Base-by-base conservation (phyloP, 2,888 invertebrate genomes). In the Caenorhabditis auriculariae region DNA sequence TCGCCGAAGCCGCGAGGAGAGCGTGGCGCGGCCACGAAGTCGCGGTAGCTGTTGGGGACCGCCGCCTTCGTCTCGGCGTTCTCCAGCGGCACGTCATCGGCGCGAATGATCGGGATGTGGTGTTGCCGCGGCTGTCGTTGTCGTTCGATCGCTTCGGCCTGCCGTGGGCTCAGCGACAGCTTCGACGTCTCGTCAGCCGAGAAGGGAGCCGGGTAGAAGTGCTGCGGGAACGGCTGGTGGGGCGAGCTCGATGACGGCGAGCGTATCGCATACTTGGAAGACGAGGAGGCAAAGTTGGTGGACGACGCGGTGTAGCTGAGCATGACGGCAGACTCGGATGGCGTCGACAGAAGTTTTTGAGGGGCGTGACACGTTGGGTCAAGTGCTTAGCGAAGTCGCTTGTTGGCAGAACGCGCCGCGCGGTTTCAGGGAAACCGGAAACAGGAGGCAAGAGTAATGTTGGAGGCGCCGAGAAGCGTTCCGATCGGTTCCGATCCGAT, bases 141-240 rank as follows among this genome's bases (percentile, higher is more conserved):
- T 60, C 73, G 62, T 55, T 69, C 63, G 59, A 73, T 42, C 35
- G 70, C 73, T 43, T 73, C 70, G 42, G 58, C 59, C 60, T 70
- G 70, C 43, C 73, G 53, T 26, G 73, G 73, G 32, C 64, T 64
- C 42, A 73, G 51, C 29, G 60, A 55, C 39, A 38, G 37, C 27
- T 48, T 48, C n/a, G 50, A 48, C 41, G 49, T 45, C 42, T 59
- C 51, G n/a, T n/a, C n/a, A n/a, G n/a, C n/a, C 19, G 57, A 32
- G 29, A 44, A 54, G 28, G 53, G 54, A 19, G 60, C 54, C 19
- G 69, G 67, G 43, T 72, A 69, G 53, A 51, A 72, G 50, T 72
- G 66, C 50, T 52, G 47, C 17, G 72, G 72, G 39, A 68, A 68
- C 7, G 61, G 52, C 38, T 58, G 54, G 7, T 54, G 26, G 23